Evolutionary conservation across 2,888 invertebrate genomes (phyloP).

Genomic region (Bombyx huttoni): DNA sequence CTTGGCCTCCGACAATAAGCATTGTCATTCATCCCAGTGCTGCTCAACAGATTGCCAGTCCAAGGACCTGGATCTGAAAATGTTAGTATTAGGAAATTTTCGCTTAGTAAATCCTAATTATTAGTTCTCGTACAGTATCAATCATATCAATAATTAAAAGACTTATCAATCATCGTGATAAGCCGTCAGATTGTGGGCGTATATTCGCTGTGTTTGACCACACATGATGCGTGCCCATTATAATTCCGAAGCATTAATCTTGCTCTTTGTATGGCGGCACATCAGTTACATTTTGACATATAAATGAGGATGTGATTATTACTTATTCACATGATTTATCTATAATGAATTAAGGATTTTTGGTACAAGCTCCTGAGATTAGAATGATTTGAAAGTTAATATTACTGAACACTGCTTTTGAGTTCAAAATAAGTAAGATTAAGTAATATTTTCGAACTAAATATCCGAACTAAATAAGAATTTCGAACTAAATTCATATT

Average conservation of each 20-base stretch:
- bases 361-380: no score
- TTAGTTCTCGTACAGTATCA: not conserved
- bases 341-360: no score
- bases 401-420: no score
- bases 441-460: no score
- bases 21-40: no score
- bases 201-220: conserved; percentile 22
- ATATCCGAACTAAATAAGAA: no score
- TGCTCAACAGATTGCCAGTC: no score
- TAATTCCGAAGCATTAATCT: conserved; percentile 32
- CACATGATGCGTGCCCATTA: conserved; percentile 20
- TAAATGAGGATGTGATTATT: not conserved
- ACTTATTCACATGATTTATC: no score
- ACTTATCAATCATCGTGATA: conserved; percentile 2
- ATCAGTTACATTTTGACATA: conserved; percentile 22
- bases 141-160: not conserved
- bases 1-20: no score
- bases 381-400: no score
- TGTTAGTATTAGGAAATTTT: not conserved
- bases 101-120: not conserved
- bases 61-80: not conserved
- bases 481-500: no score
- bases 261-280: conserved; percentile 17
- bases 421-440: no score
- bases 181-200: conserved; percentile 1